Evolutionary conservation across 37 sponge, comb jelly and placozoan genomes (phyloP), one percentile per base, ranked within the genome.

Genomic region (Beroe ovata): DNA sequence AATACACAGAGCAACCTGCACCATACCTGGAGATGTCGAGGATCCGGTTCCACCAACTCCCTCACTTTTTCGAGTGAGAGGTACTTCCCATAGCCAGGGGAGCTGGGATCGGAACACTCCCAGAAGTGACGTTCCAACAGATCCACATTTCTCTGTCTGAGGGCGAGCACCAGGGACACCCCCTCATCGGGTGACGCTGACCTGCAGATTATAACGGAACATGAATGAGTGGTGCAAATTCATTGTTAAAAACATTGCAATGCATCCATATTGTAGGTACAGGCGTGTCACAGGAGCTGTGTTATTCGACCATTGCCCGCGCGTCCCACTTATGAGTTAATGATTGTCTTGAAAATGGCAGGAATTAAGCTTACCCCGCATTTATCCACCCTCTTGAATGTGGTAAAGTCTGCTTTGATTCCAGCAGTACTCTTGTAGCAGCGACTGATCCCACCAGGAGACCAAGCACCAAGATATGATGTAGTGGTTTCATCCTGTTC

Each of bases 11-110:
- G n/a, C n/a, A n/a, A n/a, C 23, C 63, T 25, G 4, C 23, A 3
- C 8, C 23, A 4, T 77, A 42, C 54, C 84, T 71, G 4, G 8
- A 93, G 90, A 3, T 92, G 77, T 60, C 89, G 91, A 0, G 89
- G 89, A 0, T 60, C 16, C 0, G 93, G 93, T 29, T 90, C 89
- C 22, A 96, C 94, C 61, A 72, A 8, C 29, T 91, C 30, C 1
- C 91, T 91, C 36, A 96, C 94, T 29, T 92, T 90, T 35, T 94
- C 93, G 29, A 93, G 91, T 60, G 91, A 92, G 71, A 93, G 71
- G 90, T 93, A 94, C 33, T 92, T n/a, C 0, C 93, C 93, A 59
- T 96, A 96, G 1, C 90, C 81, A 6, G 92, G 66, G 0, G 96
- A 94, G 28, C 64, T 39, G 23, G 96, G 96, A 69, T 92, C 89